These are phyloP conservation scores for Lagopus muta DNA, from an alignment of 2,113 vertebrate genomes.

Conservation along the genomic window DNA sequence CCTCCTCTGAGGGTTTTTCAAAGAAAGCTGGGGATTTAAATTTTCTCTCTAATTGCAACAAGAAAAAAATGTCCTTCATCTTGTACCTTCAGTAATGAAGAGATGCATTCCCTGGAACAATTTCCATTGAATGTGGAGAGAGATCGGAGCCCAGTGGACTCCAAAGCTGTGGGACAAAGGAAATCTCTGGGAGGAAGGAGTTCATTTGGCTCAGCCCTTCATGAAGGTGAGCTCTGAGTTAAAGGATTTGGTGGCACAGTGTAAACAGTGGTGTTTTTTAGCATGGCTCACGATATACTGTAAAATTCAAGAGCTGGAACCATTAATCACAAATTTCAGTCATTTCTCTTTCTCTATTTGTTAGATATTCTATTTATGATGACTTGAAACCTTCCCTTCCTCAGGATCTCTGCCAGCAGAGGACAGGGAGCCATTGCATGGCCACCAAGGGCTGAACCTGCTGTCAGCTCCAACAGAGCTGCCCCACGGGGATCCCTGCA, in stretches of 20 bases:
- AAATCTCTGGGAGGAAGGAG: background rate
- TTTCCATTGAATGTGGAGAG: background rate
- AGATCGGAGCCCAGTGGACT: background rate
- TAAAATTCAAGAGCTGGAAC: background rate
- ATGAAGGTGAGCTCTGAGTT: background rate
- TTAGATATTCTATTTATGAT: background rate
- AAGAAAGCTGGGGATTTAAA: background rate
- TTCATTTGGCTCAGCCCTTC: background rate
- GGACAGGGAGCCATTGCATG: rapidly evolving
- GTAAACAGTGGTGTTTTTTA: background rate
- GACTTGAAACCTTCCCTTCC: background rate
- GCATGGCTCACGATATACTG: rapidly evolving
- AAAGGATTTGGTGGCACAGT: background rate
- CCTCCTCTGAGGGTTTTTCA: background rate
- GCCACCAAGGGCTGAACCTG: background rate
- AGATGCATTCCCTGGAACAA: background rate
- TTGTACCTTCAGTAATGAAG: background rate
- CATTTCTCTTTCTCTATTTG: background rate
- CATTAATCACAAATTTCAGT: rapidly evolving
- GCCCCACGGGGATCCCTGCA: rapidly evolving
- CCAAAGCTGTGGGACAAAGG: background rate
- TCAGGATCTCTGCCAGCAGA: background rate
- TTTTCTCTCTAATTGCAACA: background rate
- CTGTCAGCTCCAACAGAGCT: background rate
- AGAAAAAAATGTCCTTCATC: background rate